Conservation (phyloP, 2,113 vertebrate species). For the Eudyptes chrysolophus region DNA sequence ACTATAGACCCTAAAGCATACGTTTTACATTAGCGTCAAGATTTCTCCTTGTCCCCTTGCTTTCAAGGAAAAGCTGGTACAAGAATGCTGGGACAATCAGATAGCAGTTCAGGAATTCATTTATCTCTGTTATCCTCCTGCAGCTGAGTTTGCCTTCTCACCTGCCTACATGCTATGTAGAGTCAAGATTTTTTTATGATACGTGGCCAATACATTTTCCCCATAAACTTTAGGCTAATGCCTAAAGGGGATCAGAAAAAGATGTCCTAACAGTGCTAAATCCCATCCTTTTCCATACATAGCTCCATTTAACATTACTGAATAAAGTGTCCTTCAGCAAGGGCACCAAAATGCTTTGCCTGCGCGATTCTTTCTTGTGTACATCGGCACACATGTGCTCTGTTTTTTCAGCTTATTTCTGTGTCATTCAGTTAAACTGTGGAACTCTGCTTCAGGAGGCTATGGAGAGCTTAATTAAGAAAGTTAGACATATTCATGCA, state of each 20-base stretch:
- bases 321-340: not conserved
- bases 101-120: too few species aligned
- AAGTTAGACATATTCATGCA: not conserved
- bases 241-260: not conserved
- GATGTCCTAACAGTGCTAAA: not conserved
- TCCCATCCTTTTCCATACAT: not conserved
- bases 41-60: too few species aligned
- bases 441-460: not conserved
- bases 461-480: not conserved
- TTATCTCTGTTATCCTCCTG: too few species aligned
- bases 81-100: too few species aligned
- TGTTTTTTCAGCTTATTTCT: not conserved
- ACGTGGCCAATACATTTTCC: not conserved
- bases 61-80: too few species aligned
- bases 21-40: not conserved
- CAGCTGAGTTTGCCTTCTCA: too few species aligned
- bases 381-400: not conserved
- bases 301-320: not conserved
- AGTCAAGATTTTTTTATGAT: not conserved
- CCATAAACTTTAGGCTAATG: not conserved
- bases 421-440: not conserved
- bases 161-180: too few species aligned
- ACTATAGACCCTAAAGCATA: not conserved
- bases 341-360: not conserved
- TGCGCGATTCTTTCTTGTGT: not conserved